Conservation (phyloP, 2,888 invertebrate genomes). For the Argyresthia goedartella region DNA sequence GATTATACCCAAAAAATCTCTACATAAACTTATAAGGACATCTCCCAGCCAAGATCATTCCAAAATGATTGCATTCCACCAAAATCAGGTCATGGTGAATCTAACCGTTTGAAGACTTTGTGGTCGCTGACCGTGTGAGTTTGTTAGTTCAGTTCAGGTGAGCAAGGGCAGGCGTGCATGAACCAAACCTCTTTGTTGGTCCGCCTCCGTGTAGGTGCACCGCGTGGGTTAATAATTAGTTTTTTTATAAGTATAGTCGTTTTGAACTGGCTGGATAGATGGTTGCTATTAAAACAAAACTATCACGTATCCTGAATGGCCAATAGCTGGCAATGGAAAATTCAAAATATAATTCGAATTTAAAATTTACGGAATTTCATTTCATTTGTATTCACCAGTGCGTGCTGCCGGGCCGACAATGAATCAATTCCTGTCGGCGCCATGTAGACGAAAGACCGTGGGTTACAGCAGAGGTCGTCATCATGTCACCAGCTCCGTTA, state of each 20-base stretch:
- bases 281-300: too few relatives aligned
- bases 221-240: too few relatives aligned
- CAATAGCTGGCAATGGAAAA: too few relatives aligned
- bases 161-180: slow-evolving; percentile 3
- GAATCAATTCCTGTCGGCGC: slow-evolving; percentile 3
- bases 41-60: too few relatives aligned
- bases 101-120: slow-evolving; percentile 1
- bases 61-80: background rate
- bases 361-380: too few relatives aligned
- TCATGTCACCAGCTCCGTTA: slow-evolving; percentile 5
- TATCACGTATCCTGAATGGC: too few relatives aligned
- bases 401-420: background rate
- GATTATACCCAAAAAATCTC: too few relatives aligned
- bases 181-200: background rate
- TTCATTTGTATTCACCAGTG: slow-evolving; percentile 3
- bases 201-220: too few relatives aligned
- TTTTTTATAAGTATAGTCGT: too few relatives aligned
- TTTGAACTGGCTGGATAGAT: too few relatives aligned
- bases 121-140: slow-evolving; percentile 4
- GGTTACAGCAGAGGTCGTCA: slow-evolving; percentile 5
- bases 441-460: background rate
- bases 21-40: too few relatives aligned
- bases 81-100: slow-evolving; percentile 9
- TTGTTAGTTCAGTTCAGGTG: background rate
- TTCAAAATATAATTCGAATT: too few relatives aligned